Evolutionary conservation across 2,888 invertebrate species (phyloP).

Genomic region (Himalopsyche anomala): DNA sequence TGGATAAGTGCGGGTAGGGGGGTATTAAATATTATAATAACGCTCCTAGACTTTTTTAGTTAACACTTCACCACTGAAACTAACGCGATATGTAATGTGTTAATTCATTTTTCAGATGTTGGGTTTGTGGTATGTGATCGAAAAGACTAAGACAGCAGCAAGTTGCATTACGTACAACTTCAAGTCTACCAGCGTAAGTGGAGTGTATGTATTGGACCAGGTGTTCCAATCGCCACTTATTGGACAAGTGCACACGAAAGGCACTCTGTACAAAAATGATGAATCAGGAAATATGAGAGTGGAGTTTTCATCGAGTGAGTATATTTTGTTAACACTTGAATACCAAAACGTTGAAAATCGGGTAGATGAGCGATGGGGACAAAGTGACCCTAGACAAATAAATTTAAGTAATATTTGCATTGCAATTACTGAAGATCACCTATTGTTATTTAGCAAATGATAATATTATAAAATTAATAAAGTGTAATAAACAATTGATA

Average conservation of each 20-base stretch:
- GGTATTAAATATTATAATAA: too few relatives aligned
- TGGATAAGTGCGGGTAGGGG: too few relatives aligned
- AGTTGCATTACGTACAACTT: slow-evolving; percentile 88
- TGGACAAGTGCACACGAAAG: background rate
- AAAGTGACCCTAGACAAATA: too few relatives aligned
- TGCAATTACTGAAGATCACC: too few relatives aligned
- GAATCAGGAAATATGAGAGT: background rate
- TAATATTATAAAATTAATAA: too few relatives aligned
- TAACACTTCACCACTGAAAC: too few relatives aligned
- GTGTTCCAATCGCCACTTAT: background rate
- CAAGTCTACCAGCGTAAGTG: slow-evolving; percentile 67
- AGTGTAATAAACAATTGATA: too few relatives aligned
- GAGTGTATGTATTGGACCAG: background rate
- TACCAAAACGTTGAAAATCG: too few relatives aligned
- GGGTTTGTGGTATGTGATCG: slow-evolving; percentile 88
- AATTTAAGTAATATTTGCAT: too few relatives aligned
- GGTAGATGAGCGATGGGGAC: too few relatives aligned
- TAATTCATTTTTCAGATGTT: slow-evolving; percentile 78
- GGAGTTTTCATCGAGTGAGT: background rate
- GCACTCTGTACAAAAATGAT: background rate
- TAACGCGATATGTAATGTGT: background rate
- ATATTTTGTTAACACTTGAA: background rate
- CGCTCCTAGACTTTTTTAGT: too few relatives aligned
- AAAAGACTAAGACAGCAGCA: slow-evolving; percentile 89
- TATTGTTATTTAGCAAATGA: too few relatives aligned